Evolutionary conservation across 2,797 vertebrate species (phyloP).

Genomic region (Chiloscyllium punctatum): DNA sequence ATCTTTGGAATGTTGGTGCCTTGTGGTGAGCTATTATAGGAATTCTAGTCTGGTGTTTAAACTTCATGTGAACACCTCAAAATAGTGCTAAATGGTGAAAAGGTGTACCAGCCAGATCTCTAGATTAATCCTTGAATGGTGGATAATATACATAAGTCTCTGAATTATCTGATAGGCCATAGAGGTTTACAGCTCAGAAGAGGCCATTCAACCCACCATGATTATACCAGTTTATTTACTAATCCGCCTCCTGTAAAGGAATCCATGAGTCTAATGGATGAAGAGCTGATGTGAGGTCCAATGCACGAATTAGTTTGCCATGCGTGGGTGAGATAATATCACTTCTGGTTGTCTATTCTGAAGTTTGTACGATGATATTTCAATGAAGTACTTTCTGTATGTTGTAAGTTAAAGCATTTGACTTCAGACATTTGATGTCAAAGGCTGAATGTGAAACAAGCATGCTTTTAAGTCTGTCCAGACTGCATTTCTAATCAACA

Average conservation of each 20-base stretch:
- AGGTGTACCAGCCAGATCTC: background rate
- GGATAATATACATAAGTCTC: background rate
- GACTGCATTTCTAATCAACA: conserved; percentile 55
- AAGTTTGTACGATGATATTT: conserved; percentile 47
- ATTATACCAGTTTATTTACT: background rate
- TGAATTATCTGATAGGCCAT: background rate
- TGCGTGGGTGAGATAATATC: background rate
- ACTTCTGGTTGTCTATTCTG: background rate
- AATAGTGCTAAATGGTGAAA: background rate
- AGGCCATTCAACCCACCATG: background rate
- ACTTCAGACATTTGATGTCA: conserved; percentile 66
- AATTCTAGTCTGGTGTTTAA: background rate
- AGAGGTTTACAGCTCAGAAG: background rate
- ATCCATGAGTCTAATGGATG: background rate
- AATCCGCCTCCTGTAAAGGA: background rate
- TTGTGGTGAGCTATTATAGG: background rate
- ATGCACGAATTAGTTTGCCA: background rate
- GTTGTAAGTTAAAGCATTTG: conserved; percentile 52
- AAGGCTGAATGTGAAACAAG: conserved; percentile 54
- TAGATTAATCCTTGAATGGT: background rate
- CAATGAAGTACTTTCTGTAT: conserved; percentile 61
- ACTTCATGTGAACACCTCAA: background rate
- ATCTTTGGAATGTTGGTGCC: background rate
- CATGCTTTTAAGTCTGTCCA: conserved; percentile 58
- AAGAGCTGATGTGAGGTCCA: background rate